phyloP scores from a whole-genome alignment of 2,113 vertebrate species.

The Rhadina sibilatrix region DNA sequence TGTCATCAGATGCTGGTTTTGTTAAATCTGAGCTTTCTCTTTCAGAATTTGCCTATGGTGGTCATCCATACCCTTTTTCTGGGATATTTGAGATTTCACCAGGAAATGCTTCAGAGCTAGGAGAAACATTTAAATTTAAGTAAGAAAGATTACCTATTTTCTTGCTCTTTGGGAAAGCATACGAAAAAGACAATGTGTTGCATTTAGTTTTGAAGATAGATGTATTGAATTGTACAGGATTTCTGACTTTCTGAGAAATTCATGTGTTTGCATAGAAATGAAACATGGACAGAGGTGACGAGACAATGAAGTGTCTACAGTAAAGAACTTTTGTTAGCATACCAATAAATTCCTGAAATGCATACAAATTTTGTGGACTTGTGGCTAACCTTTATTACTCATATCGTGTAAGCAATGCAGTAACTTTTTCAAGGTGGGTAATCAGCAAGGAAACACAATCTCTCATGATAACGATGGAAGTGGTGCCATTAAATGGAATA shows the following conservation, averaged over 20 bases:
- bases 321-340: not conserved
- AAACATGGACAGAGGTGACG: not conserved
- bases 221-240: not conserved
- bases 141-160: slow-evolving; percentile 70
- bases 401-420: not conserved
- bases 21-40: slow-evolving; percentile 70
- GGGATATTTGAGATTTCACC: slow-evolving; percentile 99
- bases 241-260: not conserved
- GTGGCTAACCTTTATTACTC: not conserved
- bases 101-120: slow-evolving; percentile 93
- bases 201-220: not conserved
- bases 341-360: not conserved
- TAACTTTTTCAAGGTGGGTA: not conserved
- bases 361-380: not conserved
- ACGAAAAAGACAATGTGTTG: not conserved
- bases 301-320: not conserved
- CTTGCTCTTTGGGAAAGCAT: slow-evolving; percentile 6
- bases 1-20: not conserved
- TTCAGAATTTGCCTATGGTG: slow-evolving; percentile 98
- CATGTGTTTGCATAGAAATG: not conserved
- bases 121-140: slow-evolving; percentile 99
- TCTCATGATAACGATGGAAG: not conserved
- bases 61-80: slow-evolving; percentile 98
- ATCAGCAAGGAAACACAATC: not conserved
- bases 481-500: not conserved